Conservation (phyloP, 2,797 vertebrate species). For the Chromobotia macracanthus region DNA sequence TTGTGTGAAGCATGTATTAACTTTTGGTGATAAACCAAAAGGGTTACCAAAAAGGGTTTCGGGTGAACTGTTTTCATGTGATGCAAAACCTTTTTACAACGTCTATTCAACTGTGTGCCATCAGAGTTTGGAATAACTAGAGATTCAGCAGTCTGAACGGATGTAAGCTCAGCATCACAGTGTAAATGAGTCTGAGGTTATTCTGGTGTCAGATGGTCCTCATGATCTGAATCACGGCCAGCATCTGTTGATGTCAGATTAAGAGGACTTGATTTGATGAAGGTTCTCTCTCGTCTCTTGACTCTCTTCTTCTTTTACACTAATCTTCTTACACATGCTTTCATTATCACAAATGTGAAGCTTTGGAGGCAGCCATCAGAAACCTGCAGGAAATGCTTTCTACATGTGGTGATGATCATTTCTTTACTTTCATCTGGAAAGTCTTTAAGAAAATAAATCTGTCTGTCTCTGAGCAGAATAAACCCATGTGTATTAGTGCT, state of each 20-base stretch:
- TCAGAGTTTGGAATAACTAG: no score
- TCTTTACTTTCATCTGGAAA: background rate
- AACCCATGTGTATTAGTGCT: no score
- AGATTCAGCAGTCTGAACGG: no score
- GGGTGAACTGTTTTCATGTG: background rate
- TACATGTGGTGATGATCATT: background rate
- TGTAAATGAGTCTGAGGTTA: background rate
- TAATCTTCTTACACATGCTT: constrained; percentile 23
- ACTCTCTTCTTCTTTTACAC: background rate
- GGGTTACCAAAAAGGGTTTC: background rate
- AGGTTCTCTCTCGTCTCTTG: constrained; percentile 1
- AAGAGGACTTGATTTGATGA: constrained; percentile 73
- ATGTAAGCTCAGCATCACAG: background rate
- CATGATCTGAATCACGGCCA: constrained; percentile 79
- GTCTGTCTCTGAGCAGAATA: background rate
- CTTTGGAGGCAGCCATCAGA: constrained; percentile 27
- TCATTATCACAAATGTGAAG: constrained; percentile 4
- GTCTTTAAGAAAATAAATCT: constrained; percentile 3
- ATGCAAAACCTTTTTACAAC: no score
- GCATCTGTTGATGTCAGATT: constrained; percentile 79
- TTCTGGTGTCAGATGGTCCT: constrained; percentile 66
- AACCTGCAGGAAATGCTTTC: background rate
- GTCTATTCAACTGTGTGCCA: no score
- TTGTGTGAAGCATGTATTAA: no score
- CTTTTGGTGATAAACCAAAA: no score